Percentiles rank a stretch among this genome's conserved stretches.
Evolutionary conservation across 2,888 invertebrate genomes (phyloP).

Genomic region (Dichetophora obliterata): DNA sequence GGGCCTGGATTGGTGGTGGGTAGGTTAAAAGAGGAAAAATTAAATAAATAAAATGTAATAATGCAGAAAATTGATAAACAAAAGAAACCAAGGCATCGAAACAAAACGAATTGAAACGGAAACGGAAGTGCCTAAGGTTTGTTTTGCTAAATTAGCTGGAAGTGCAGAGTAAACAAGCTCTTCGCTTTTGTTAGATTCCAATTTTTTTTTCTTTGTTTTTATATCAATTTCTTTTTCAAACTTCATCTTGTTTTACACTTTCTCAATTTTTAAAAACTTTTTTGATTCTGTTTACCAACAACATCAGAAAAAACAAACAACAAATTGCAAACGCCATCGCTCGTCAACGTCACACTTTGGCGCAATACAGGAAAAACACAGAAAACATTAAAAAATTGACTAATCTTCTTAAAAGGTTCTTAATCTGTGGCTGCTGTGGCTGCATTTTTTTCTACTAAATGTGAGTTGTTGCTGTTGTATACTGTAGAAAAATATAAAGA

Average conservation of each 20-base stretch:
- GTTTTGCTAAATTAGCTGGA: conserved; percentile 63
- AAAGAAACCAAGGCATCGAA: conserved; percentile 11
- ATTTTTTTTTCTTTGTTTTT: no score
- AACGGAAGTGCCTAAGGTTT: conserved; percentile 46
- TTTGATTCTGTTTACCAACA: background rate
- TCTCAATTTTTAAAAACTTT: no score
- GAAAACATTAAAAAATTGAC: conserved; percentile 48
- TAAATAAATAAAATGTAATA: conserved; percentile 63
- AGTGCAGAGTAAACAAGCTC: conserved; percentile 57
- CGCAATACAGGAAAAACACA: conserved; percentile 41
- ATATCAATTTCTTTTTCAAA: no score
- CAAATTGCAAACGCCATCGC: conserved; percentile 30
- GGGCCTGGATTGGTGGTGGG: background rate
- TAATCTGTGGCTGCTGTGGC: conserved; percentile 63
- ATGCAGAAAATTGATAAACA: conserved; percentile 66
- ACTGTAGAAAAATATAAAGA: background rate
- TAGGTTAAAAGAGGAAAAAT: conserved; percentile 44
- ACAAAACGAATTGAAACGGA: conserved; percentile 11
- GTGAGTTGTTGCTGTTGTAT: background rate
- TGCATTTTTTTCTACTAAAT: conserved; percentile 51
- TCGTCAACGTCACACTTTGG: conserved; percentile 16
- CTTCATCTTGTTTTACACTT: no score
- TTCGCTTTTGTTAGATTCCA: background rate
- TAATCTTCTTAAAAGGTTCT: conserved; percentile 68
- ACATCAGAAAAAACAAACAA: conserved; percentile 51